Evolutionary conservation across 1,140 invertebrate genomes (phyloP), one percentile per base, ranked within the genome.

Genomic region (Sogatella furcifera): DNA sequence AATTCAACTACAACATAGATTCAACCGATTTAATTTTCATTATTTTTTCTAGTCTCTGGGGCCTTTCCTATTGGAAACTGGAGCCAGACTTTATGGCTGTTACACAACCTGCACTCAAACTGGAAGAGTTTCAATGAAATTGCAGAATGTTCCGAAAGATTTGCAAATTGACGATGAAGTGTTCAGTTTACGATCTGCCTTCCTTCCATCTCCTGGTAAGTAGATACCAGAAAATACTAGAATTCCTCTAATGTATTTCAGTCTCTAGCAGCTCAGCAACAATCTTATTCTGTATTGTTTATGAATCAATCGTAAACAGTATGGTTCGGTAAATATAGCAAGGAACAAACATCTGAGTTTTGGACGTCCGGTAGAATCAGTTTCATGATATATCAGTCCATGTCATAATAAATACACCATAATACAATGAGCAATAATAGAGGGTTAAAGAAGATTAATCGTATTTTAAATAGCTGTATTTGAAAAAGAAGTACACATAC

Each of bases 111-210:
- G 83, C 68, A 94, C 90, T 22, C 80, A 85, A 13, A 98, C 95
- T 14, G 95, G 95, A 11, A 78, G 96, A 65, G 84, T 98, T 55
- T 84, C 86, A 22, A 93, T 98, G 88, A 79, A 85, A 28, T 73
- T 98, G 14, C 95, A 98, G 74, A 90, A 84, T 72, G 82, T 97
- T 28, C 90, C 94, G 0, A 86, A 89, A 69, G 88, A 94, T 70
- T 97, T 97, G 28, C 19, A 57, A 6, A 54, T 73, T 49, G 55
- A 65, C 11, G 64, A 73, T n/a, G 61, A 62, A 43, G n/a, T 66
- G 9, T 64, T 69, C 68, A 34, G 46, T 42, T 66, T 19, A 59
- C 70, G 64, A 70, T 74, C 66, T 64, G 76, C 64, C 60, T 71
- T 44, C 65, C 66, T 64, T 55, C 69, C 73, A 64, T 75, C 34